Evolutionary conservation across 2,113 vertebrate genomes (phyloP), one percentile per base, ranked within the genome.

Genomic region (Orientallactaga bullata): DNA sequence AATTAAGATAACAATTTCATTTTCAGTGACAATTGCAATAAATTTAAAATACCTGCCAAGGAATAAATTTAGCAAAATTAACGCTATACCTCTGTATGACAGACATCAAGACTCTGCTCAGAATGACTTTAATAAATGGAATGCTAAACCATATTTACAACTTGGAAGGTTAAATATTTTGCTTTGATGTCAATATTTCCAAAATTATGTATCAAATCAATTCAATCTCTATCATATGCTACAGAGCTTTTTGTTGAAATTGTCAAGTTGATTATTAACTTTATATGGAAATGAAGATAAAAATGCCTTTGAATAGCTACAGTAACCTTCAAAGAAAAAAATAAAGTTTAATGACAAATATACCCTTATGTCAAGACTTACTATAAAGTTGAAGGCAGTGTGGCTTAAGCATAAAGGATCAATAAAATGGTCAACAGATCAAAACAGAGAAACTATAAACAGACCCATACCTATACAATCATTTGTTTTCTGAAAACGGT

Each of bases 1-100:
- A 87, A 81, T 80, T 93, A 66, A 89, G 78, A 88, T 12, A 91
- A 79, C 3, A n/a, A 5, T 35, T 95, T 84, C 8, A 95, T 65
- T 65, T 84, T 47, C 5, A 88, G 13, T 68, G 18, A 58, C 63
- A 68, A 88, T 76, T 88, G 58, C 7, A 92, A 90, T 91, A 94
- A 84, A 63, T 28, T 26, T 21, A 35, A 66, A 24, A 71, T 71
- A 58, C 1, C 47, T 37, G 63, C 23, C 60, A 88, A 32, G 39
- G 3, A 83, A 77, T 72, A 60, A 80, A 72, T 83, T 82, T 90
- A 79, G 90, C 11, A 82, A 76, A 88, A 85, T 15, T 24, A 2
- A 18, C 79, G 2, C 42, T 80, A 47, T 7, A 68, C 21, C 73
- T 88, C 26, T 72, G 7, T 39, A 65, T 47, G 39, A 16, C 78